Base-by-base conservation (phyloP, 1,140 invertebrate genomes). In the Drosophila equinoxialis region DNA sequence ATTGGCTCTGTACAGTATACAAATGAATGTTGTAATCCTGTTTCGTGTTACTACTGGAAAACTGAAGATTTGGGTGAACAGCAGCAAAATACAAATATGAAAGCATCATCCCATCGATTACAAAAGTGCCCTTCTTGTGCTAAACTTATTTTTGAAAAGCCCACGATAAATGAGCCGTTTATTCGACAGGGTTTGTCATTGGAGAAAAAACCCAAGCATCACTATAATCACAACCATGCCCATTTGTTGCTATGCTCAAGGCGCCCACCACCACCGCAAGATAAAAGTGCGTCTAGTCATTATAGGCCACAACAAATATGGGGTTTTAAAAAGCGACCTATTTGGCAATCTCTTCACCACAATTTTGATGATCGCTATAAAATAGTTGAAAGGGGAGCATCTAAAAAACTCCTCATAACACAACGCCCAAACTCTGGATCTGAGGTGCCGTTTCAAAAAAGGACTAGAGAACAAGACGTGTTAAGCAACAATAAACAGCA, bases 201-300 rank as follows among this genome's bases (percentile, higher is more conserved):
- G 10, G 45, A 20, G 5, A 51, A 20, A 2, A 20, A 7, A 51
- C 4, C 17, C 7, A 51, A 51, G 10, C 17, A 23, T 14, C 17
- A 23, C 3, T 51, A 51, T 51, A 23, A 51, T 11, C 68, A 71
- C 6, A 69, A 62, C 11, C 23, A 57, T 30, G 37, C 70, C 1
- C 58, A 23, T n/a, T 42, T 68, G 8, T 26, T 30, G 7, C 60
- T 73, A 6, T 13, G 11, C 0, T 59, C 60, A 0, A 23, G 39
- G 1, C 71, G 71, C 0, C 51, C 68, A 11, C 71, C 51, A 6
- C 26, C 30, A 0, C 8, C 33, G 0, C 48, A 4, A 8, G 26
- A 13, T 10, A 55, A 14, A 62, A 14, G 2, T 20, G 7, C 1
- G 20, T 2, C 3, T 11, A 51, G 2, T 51, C 3, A 20, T 51